Evolutionary conservation across 2,888 invertebrate species (phyloP), one percentile per base, ranked within the genome.

Genomic region (Lysandra coridon): DNA sequence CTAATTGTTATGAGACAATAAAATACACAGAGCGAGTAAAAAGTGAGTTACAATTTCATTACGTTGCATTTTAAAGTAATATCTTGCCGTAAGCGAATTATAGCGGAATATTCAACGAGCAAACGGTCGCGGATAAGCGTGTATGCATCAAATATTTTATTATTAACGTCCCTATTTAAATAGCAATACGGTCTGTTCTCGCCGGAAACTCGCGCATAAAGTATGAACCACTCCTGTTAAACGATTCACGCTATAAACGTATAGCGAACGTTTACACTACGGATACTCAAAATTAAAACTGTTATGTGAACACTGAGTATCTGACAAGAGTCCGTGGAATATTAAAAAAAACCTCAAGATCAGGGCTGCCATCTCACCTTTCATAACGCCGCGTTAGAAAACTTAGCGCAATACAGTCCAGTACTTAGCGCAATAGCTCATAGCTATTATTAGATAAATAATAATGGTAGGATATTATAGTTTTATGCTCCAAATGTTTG

Each of bases 61-160:
- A 84, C 83, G 82, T 79, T 84, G 84, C 85, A 85, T 86, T 87
- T 87, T 85, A 86, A 86, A 87, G 84, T 85, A 87, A 87, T 84
- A 83, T 85, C 84, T 83, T 84, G 83, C 84, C 83, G 86, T 87
- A 86, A 87, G 87, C 87, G 88, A 87, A 88, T 89, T 88, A 88
- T 88, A 87, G 87, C 86, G 88, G 88, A 88, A 90, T 90, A 87
- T 89, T 89, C 88, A 88, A 89, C 85, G 84, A 86, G 84, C 84
- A 84, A 85, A 86, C 84, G 86, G 84, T 84, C 85, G 85, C 80
- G 86, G 85, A 86, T 88, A 87, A 88, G 84, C 86, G 85, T 84
- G 85, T 86, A 85, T 86, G 86, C 87, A 87, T 87, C 86, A 87
- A 86, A 86, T 86, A 86, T 87, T 86, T 85, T 86, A 86, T 87